Conservation (phyloP, 2,888 invertebrate species). For the Caenorhabditis sp. region DNA sequence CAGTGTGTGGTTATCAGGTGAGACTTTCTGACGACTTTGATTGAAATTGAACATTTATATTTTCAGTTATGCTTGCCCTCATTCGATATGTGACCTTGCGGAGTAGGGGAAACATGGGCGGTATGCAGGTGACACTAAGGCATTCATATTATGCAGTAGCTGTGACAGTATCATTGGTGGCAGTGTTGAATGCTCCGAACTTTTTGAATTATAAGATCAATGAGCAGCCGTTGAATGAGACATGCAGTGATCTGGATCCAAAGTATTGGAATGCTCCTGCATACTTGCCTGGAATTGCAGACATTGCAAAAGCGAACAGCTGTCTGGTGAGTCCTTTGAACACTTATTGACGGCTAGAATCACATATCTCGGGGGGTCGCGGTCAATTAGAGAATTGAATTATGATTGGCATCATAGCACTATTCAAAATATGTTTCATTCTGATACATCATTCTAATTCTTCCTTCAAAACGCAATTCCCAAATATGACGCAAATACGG, state of each 20-base stretch:
- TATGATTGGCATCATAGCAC: too few relatives aligned
- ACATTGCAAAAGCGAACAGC: conserved; percentile 77
- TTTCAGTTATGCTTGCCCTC: conserved; percentile 79
- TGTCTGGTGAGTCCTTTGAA: conserved; percentile 68
- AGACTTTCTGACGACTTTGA: neutral
- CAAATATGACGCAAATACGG: neutral
- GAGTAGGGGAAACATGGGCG: conserved; percentile 79
- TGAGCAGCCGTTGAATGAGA: conserved; percentile 74
- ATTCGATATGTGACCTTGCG: conserved; percentile 81
- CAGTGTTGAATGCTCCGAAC: conserved; percentile 80
- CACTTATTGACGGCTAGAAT: neutral
- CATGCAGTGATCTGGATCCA: conserved; percentile 72
- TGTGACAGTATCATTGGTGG: conserved; percentile 75
- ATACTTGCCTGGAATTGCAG: conserved; percentile 81
- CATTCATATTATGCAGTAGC: conserved; percentile 82
- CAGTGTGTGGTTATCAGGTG: conserved; percentile 82
- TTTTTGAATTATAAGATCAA: conserved; percentile 82
- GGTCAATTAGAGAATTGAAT: too few relatives aligned
- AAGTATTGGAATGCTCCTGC: conserved; percentile 69
- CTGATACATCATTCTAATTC: neutral
- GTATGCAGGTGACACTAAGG: conserved; percentile 78
- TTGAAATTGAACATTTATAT: neutral
- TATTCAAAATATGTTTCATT: too few relatives aligned
- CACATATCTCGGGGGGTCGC: too few relatives aligned
- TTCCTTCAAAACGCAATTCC: neutral